A percentile compares a stretch with the other conserved stretches of the same genome.
Conservation (phyloP, 2,113 vertebrate genomes). For the Rattus norvegicus region DNA sequence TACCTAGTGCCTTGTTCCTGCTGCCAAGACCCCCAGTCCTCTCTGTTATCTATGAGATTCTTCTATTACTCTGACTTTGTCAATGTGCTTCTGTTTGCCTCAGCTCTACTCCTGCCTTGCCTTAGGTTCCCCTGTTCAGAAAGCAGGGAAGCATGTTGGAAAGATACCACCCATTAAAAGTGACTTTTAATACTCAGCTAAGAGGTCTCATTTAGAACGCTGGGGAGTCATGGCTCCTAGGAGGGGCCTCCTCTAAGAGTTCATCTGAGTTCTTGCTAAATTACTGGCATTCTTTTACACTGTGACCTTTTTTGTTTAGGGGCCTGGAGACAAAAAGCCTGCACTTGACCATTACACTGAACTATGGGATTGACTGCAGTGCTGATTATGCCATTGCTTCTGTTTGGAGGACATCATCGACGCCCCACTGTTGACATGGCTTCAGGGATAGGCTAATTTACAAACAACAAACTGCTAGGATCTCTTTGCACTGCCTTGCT, state of each 20-base stretch:
- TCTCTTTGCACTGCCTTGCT: conserved; percentile 1
- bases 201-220: conserved; percentile 34
- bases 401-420: neutral
- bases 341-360: neutral
- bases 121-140: conserved; percentile 11
- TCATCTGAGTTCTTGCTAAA: neutral
- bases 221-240: neutral
- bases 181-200: conserved; percentile 29
- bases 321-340: conserved; percentile 28
- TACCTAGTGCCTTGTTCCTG: neutral
- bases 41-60: neutral
- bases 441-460: conserved; percentile 19
- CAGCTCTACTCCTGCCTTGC: neutral
- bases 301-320: neutral
- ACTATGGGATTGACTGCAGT: neutral
- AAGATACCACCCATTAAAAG: neutral
- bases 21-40: neutral
- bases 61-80: neutral
- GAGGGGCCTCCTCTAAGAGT: conserved; percentile 5
- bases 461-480: neutral
- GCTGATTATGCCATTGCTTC: neutral
- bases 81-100: neutral
- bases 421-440: neutral
- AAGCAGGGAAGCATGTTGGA: neutral
- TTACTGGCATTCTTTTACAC: neutral